A percentile compares a stretch with the other conserved stretches of the same genome.
phyloP scores from a whole-genome alignment of 1,140 invertebrate genomes.

The Megalonaias nervosa region DNA sequence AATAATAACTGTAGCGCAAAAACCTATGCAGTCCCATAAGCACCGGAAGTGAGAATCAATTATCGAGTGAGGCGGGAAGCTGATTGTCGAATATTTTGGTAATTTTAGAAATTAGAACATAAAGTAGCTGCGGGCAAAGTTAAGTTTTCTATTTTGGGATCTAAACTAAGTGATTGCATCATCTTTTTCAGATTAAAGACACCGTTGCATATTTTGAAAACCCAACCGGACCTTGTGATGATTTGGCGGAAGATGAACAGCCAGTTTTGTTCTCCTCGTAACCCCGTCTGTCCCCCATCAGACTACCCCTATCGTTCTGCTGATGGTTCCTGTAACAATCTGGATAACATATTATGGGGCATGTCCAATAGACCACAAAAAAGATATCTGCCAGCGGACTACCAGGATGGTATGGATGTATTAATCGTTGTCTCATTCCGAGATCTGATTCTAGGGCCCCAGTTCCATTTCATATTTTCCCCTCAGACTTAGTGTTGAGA shows the following conservation, averaged over 20 bases:
- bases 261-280: constrained; percentile 23
- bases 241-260: constrained; percentile 27
- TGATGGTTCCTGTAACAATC: constrained; percentile 91
- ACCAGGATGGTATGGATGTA: constrained; percentile 33
- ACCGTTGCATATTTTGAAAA: constrained; percentile 4
- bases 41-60: too few relatives aligned
- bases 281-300: constrained; percentile 20
- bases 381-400: constrained; percentile 75
- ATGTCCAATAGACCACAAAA: constrained; percentile 83
- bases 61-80: too few relatives aligned
- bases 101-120: too few relatives aligned
- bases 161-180: neutral
- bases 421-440: too few relatives aligned
- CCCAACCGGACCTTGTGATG: constrained; percentile 6
- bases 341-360: constrained; percentile 83
- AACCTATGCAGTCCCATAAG: too few relatives aligned
- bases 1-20: too few relatives aligned
- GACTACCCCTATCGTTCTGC: constrained; percentile 76
- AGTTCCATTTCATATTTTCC: too few relatives aligned
- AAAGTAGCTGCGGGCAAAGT: too few relatives aligned
- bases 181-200: constrained; percentile 3
- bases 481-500: too few relatives aligned
- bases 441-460: too few relatives aligned
- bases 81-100: too few relatives aligned
- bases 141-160: too few relatives aligned